Percentiles rank a stretch among this genome's conserved stretches.
These are phyloP conservation scores for Tyrophagus putrescentiae DNA, from an alignment of 1,140 invertebrate genomes.

Conservation along the genomic window DNA sequence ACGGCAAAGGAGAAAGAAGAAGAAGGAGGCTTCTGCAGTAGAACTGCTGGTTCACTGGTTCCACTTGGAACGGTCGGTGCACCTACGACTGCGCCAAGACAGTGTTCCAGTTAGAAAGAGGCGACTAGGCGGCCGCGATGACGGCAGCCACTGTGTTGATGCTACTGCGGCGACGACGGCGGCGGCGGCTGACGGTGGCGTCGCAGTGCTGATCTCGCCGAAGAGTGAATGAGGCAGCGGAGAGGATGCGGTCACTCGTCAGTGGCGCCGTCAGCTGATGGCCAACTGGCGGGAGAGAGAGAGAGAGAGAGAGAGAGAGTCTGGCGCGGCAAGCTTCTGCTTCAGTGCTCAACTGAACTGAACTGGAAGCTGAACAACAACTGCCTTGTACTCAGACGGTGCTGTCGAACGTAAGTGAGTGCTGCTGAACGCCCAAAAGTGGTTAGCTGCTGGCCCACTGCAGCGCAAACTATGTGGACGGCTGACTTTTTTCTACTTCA, in stretches of 20 bases:
- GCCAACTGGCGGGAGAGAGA: background rate
- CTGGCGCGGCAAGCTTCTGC: too few relatives aligned
- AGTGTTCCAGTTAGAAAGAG: too few relatives aligned
- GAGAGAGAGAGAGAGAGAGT: background rate
- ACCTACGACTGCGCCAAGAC: background rate
- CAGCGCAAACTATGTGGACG: background rate
- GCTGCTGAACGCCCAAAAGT: conserved; percentile 14
- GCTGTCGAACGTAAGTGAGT: too few relatives aligned
- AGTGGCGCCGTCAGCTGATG: background rate
- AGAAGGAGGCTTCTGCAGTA: too few relatives aligned
- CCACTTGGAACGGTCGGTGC: background rate
- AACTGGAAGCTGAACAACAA: too few relatives aligned
- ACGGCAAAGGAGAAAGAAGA: background rate
- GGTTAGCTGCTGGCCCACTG: background rate
- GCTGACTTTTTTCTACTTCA: background rate
- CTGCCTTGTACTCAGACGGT: too few relatives aligned
- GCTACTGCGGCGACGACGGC: too few relatives aligned
- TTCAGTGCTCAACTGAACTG: too few relatives aligned
- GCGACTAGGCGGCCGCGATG: too few relatives aligned
- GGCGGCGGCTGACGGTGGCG: too few relatives aligned
- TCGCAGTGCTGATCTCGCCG: background rate
- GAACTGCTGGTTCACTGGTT: background rate
- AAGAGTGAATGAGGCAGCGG: background rate
- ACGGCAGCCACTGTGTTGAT: too few relatives aligned
- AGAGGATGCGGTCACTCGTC: background rate